Evolutionary conservation across 2,797 vertebrate genomes (phyloP), one percentile per base, ranked within the genome.

Genomic region (Galago senegalensis): DNA sequence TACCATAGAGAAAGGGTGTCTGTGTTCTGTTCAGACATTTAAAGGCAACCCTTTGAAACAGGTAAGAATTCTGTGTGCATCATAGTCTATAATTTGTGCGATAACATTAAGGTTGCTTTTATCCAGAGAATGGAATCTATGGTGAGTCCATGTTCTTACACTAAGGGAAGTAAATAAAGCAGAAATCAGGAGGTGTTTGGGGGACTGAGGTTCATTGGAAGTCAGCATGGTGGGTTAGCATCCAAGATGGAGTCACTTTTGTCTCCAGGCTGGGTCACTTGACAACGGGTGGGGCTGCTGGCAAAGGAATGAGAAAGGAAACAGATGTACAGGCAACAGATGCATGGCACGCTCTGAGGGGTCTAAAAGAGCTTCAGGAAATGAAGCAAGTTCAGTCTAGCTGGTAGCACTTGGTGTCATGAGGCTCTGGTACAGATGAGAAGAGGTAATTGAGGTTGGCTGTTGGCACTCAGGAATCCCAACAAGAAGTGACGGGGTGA

Each of bases 381-480:
- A 20, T 5, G 56, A 83, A 88, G 10, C 12, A 61, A 83, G 43
- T 82, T 43, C 37, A 23, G 5, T 56, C 20, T 37, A n/a, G 13
- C 40, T 21, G 37, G 27, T 46, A 27, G 18, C 40, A 76, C 69
- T 85, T 21, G 29, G 18, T 49, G 12, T 83, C 69, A 40, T 6
- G 58, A 93, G 21, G 82, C 40, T 82, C 70, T 53, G n/a, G 14
- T 56, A 5, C 21, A 88, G 73, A 86, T 21, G 80, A 67, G 82
- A 81, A 56, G 25, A 31, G 25, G 65, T 89, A 18, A 84, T 79
- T 93, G 83, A 89, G 60, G 69, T 67, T 93, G 81, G 53, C 37
- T 89, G 5, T 8, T 88, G 86, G 53, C 46, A 61, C 23, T 87
- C 20, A 27, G 11, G 46, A 94, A 75, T 31, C 34, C 56, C 91